Conservation (phyloP, 2,888 invertebrate species). For the Schrankia costaestrigalis region DNA sequence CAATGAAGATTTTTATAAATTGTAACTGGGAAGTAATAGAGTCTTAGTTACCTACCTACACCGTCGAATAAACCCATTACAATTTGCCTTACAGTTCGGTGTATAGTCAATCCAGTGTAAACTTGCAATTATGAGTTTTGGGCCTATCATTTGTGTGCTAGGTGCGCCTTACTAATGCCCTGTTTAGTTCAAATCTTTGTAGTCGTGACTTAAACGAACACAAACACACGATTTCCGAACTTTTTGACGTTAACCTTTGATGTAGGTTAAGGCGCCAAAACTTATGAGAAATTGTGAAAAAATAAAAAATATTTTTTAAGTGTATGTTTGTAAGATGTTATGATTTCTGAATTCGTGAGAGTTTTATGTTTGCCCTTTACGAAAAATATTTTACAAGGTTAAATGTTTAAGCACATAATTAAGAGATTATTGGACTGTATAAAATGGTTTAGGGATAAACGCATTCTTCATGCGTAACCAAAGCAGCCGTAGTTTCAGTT, state of each 20-base stretch:
- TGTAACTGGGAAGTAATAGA: too few relatives aligned
- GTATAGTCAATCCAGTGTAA: constrained; percentile 30
- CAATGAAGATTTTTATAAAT: too few relatives aligned
- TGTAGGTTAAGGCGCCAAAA: constrained; percentile 24
- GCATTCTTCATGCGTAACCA: too few relatives aligned
- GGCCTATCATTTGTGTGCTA: constrained; percentile 63
- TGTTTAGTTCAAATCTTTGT: constrained; percentile 39
- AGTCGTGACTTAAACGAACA: constrained; percentile 57
- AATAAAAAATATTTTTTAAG: constrained; percentile 15
- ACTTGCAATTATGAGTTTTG: constrained; percentile 54
- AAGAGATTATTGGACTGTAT: too few relatives aligned
- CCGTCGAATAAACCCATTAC: too few relatives aligned
- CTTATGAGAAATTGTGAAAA: constrained; percentile 18
- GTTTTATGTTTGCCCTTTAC: background rate
- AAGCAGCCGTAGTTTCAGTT: too few relatives aligned
- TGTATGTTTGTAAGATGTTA: constrained; percentile 16
- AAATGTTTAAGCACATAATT: too few relatives aligned
- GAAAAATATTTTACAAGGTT: too few relatives aligned
- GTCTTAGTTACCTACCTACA: too few relatives aligned
- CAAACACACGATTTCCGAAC: constrained; percentile 51
- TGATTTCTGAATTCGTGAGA: constrained; percentile 7
- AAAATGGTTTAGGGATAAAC: too few relatives aligned
- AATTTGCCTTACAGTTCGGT: constrained; percentile 37
- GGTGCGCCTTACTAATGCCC: constrained; percentile 50
- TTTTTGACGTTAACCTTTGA: constrained; percentile 41